These are phyloP conservation scores for Metacarcinus magister DNA, from an alignment of 2,888 invertebrate species.

Conservation along the genomic window DNA sequence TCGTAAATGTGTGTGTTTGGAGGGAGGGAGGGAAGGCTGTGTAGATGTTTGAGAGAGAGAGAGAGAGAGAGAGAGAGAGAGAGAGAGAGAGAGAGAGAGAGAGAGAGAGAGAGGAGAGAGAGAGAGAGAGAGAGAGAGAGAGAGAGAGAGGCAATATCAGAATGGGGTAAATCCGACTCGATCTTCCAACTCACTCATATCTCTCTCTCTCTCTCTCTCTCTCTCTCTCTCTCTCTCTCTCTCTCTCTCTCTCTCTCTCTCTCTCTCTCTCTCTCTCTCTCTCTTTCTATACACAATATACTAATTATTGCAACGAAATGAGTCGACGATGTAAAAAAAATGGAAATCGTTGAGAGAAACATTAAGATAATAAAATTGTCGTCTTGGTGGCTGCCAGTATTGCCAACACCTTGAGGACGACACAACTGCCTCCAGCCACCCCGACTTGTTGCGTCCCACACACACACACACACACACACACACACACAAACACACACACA, in stretches of 20 bases:
- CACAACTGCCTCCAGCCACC: neutral
- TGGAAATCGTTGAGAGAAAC: neutral
- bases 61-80: constrained; percentile 35
- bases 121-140: constrained; percentile 35
- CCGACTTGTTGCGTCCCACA: constrained; percentile 26
- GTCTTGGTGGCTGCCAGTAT: neutral
- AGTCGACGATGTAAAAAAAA: too few species aligned
- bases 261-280: neutral
- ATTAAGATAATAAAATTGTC: neutral
- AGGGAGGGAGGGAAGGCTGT: neutral
- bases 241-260: constrained; percentile 45
- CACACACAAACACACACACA: too few species aligned
- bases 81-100: constrained; percentile 31
- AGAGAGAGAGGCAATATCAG: constrained; percentile 55
- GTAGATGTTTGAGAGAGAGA: neutral
- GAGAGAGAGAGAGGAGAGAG: neutral
- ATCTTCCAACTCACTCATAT: constrained; percentile 18
- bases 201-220: constrained; percentile 48
- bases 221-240: constrained; percentile 41
- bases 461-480: too few species aligned
- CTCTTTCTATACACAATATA: too few species aligned
- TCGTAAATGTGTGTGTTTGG: neutral
- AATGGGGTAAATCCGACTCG: neutral
- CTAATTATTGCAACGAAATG: too few species aligned
- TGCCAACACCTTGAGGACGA: neutral